Conservation (phyloP, 2,113 vertebrate species). For the Phaethornis superciliosus region DNA sequence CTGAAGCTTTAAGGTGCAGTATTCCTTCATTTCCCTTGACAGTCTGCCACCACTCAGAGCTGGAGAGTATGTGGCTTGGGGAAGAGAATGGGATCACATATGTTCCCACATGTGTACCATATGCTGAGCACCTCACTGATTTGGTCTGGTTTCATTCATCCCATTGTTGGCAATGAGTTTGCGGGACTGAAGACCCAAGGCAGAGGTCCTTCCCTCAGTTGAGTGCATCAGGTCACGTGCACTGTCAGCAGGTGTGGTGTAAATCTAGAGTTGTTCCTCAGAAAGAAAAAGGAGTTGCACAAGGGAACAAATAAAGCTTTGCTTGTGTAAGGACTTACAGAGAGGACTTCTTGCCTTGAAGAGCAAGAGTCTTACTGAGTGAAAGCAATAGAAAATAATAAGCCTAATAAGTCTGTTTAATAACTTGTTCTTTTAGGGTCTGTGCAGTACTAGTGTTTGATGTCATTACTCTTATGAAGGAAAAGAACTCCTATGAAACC, state of each 20-base stretch:
- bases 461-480: not conserved
- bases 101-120: no score
- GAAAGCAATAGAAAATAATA: not conserved
- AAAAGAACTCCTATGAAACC: not conserved
- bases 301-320: not conserved
- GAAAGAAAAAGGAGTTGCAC: not conserved
- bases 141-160: not conserved
- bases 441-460: not conserved
- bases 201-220: not conserved
- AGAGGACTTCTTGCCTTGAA: not conserved
- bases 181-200: not conserved
- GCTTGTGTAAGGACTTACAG: not conserved
- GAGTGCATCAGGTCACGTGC: not conserved
- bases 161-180: not conserved
- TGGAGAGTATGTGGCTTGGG: not conserved
- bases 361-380: not conserved
- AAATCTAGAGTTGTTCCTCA: not conserved
- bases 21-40: not conserved
- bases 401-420: not conserved
- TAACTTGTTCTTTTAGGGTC: not conserved
- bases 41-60: no score
- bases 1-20: not conserved
- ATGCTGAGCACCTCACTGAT: not conserved
- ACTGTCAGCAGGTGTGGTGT: not conserved
- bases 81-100: not conserved